phyloP scores from a whole-genome alignment of 2,888 invertebrate species.

The Ormyrus thymus region DNA sequence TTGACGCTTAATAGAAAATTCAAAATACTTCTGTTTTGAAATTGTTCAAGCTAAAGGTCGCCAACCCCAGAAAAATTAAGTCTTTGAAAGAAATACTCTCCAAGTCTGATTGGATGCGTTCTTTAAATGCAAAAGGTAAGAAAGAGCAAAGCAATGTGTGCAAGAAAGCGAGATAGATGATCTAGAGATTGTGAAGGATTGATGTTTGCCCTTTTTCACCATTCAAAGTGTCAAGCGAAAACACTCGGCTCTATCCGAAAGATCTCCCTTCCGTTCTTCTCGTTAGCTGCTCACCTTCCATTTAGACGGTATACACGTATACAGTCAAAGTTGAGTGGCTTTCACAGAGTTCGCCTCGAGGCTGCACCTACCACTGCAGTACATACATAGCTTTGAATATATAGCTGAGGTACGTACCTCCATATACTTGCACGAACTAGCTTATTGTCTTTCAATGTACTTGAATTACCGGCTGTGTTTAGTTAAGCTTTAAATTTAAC shows the following conservation, averaged over 20 bases:
- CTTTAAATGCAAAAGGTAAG: too few species aligned
- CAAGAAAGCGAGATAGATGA: neutral
- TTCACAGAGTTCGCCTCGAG: slow-evolving; percentile 17
- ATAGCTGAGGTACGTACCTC: neutral
- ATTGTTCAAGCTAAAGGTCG: too few species aligned
- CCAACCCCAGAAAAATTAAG: too few species aligned
- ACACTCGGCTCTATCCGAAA: slow-evolving; percentile 9
- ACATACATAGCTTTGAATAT: slow-evolving; percentile 1
- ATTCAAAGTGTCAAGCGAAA: slow-evolving; percentile 31
- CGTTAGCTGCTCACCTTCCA: neutral
- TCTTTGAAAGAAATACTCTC: too few species aligned
- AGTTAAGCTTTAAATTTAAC: slow-evolving; percentile 9
- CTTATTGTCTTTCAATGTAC: slow-evolving; percentile 27
- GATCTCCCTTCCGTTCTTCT: slow-evolving; percentile 13
- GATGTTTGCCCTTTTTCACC: slow-evolving; percentile 15
- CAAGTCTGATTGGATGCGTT: too few species aligned
- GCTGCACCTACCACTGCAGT: neutral
- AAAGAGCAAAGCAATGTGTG: too few species aligned
- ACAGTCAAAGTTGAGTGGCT: slow-evolving; percentile 34
- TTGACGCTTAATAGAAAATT: too few species aligned
- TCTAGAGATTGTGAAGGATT: slow-evolving; percentile 2
- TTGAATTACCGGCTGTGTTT: slow-evolving; percentile 4
- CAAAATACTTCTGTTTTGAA: too few species aligned
- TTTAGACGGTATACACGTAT: slow-evolving; percentile 5
- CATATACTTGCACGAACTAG: slow-evolving; percentile 1